Evolutionary conservation across 1,140 invertebrate genomes (phyloP), one percentile per base, ranked within the genome.

Genomic region (Drosophila kikkawai): DNA sequence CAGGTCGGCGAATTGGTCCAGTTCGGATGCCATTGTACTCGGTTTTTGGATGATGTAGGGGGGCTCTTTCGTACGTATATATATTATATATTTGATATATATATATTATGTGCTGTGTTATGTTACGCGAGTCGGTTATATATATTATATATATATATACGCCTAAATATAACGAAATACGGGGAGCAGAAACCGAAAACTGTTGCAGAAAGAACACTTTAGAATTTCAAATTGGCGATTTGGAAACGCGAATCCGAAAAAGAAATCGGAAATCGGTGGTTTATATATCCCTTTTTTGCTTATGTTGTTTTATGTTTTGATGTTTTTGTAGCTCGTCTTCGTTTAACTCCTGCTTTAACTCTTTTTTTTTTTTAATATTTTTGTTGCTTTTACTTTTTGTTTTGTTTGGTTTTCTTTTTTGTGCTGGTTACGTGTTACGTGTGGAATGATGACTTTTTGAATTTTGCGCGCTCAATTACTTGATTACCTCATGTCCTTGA

Each of bases 1-100:
- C 81, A 93, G 82, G 55, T 93, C 92, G 77, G 92, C 92, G 82
- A 93, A 93, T 91, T 93, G 92, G 83, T 93, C 92, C 78, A 93
- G 77, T 88, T 93, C 92, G 66, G 92, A 93, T 75, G 92, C 84
- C 92, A 93, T 93, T 78, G 29, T 41, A 37, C 22, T 39, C 11
- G 36, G 61, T 39, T 48, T 32, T 36, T 34, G 45, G 32, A 8
- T 39, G 55, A n/a, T n/a, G 15, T 29, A 29, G 26, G 26, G 26
- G 26, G 26, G 7, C 26, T 26, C 26, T 26, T 26, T 26, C 26
- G 26, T 26, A 26, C 26, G 15, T 22, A 22, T 45, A 19, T 36
- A 36, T 50, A 50, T n/a, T 51, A 51, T 51, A 51, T 53, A 55
- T 55, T 37, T 34, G 29, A 55, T 37, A 55, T 55, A 55, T 55